Percentiles rank a stretch among this genome's conserved stretches.
These are phyloP conservation scores for Drosophila subquinaria DNA, from an alignment of 2,888 invertebrate genomes.

Conservation along the genomic window DNA sequence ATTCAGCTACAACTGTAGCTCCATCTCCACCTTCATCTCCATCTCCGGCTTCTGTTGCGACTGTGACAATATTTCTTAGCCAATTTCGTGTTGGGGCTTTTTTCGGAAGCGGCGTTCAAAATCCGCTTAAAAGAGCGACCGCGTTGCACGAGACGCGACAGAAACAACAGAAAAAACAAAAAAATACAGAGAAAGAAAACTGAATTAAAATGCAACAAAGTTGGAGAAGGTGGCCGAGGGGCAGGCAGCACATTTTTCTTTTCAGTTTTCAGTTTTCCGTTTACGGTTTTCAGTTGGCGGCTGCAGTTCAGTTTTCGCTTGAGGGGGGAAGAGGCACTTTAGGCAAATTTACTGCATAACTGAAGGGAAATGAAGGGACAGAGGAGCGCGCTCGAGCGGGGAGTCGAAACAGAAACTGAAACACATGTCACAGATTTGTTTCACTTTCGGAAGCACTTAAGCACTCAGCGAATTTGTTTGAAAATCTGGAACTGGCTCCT, in stretches of 20 bases:
- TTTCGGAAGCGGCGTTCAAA: constrained; percentile 63
- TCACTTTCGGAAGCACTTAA: constrained; percentile 84
- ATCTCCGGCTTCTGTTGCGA: constrained; percentile 17
- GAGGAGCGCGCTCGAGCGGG: too few relatives aligned
- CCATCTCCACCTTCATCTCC: constrained; percentile 8
- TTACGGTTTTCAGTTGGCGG: constrained; percentile 44
- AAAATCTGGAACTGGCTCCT: constrained; percentile 51
- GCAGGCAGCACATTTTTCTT: constrained; percentile 63
- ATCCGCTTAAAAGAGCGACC: constrained; percentile 76
- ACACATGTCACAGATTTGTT: constrained; percentile 85
- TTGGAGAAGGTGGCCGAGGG: constrained; percentile 19
- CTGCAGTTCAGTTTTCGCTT: constrained; percentile 30
- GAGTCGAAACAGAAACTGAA: constrained; percentile 55
- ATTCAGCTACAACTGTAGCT: neutral
- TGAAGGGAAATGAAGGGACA: neutral
- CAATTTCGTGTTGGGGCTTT: constrained; percentile 50
- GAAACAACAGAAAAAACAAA: constrained; percentile 18
- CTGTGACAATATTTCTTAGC: constrained; percentile 66
- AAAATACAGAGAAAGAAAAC: constrained; percentile 48
- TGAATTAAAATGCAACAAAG: constrained; percentile 72
- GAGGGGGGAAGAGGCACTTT: constrained; percentile 63
- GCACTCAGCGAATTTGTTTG: constrained; percentile 84
- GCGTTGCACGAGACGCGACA: constrained; percentile 37
- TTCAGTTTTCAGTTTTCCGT: constrained; percentile 48
- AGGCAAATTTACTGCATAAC: constrained; percentile 61